Conservation (phyloP, 2,797 vertebrate species). For the Sparidentex hasta region DNA sequence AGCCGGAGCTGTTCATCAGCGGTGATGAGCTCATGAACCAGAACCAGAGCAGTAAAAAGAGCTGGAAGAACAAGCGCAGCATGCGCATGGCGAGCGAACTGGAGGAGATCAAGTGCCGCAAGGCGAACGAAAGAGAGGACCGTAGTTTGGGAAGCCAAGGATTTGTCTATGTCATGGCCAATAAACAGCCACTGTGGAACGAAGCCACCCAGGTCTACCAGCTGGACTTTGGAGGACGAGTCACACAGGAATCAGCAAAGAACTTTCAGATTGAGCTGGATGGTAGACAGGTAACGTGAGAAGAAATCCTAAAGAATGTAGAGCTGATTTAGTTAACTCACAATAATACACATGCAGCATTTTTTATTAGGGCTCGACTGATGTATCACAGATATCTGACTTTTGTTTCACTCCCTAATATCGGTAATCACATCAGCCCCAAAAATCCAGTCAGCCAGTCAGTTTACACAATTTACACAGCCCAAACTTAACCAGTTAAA, state of each 20-base stretch:
- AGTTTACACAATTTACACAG: too few relatives aligned
- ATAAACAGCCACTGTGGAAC: slow-evolving; percentile 98
- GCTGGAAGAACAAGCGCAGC: slow-evolving; percentile 97
- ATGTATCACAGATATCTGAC: too few relatives aligned
- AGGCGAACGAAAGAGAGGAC: slow-evolving; percentile 96
- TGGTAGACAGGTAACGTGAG: slow-evolving; percentile 92
- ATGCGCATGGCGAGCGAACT: slow-evolving; percentile 92
- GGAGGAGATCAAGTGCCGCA: slow-evolving; percentile 96
- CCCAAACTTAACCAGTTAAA: too few relatives aligned
- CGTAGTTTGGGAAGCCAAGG: slow-evolving; percentile 97
- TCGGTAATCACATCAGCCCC: too few relatives aligned
- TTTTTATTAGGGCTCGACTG: not conserved
- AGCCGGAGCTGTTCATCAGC: slow-evolving; percentile 97
- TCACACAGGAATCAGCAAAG: slow-evolving; percentile 98
- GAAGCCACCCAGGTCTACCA: slow-evolving; percentile 99
- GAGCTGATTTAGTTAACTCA: too few relatives aligned
- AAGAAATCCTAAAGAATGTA: not conserved
- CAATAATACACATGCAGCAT: not conserved
- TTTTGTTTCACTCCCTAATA: too few relatives aligned
- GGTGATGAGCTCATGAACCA: slow-evolving; percentile 99
- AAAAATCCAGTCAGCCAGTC: too few relatives aligned
- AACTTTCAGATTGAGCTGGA: slow-evolving; percentile 99
- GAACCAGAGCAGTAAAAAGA: slow-evolving; percentile 97
- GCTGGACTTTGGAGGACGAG: slow-evolving; percentile 97
- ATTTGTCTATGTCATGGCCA: slow-evolving; percentile 98